These are phyloP conservation scores for Mareca strepera DNA, from an alignment of 2,797 vertebrate species.

Conservation along the genomic window DNA sequence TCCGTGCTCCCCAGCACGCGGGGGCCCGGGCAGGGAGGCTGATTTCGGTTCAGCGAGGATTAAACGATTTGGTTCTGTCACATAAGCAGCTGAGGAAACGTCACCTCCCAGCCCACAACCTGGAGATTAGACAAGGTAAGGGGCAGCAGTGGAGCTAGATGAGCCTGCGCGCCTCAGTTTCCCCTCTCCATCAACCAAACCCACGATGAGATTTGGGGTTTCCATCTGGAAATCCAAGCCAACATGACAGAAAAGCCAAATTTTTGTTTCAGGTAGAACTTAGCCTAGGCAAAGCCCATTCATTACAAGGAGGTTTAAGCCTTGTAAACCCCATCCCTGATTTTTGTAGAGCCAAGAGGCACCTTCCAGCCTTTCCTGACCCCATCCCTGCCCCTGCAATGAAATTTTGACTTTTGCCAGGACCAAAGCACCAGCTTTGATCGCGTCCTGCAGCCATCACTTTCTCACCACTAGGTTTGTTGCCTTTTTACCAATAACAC, in stretches of 20 bases:
- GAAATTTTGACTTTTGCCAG: neutral
- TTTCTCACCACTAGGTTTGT: neutral
- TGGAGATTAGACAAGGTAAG: neutral
- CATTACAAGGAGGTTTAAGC: neutral
- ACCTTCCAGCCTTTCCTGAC: neutral
- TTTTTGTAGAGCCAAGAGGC: neutral
- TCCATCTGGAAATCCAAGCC: fast-evolving
- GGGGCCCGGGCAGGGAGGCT: neutral
- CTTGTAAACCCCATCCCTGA: neutral
- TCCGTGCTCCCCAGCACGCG: neutral
- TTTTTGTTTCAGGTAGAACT: neutral
- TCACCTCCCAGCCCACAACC: neutral
- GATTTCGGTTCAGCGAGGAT: conserved; percentile 35
- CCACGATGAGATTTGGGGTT: fast-evolving
- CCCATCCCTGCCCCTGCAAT: neutral
- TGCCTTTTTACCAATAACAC: neutral
- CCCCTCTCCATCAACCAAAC: neutral
- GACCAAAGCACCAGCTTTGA: neutral
- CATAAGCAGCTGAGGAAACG: neutral
- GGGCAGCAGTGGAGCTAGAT: neutral
- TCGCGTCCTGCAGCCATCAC: neutral
- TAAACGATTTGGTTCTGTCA: neutral
- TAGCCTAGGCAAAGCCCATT: fast-evolving
- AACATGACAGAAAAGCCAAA: neutral
- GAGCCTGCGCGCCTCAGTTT: neutral